Evolutionary conservation across 1,140 invertebrate genomes (phyloP).

Genomic region (Archivesica marissinica): DNA sequence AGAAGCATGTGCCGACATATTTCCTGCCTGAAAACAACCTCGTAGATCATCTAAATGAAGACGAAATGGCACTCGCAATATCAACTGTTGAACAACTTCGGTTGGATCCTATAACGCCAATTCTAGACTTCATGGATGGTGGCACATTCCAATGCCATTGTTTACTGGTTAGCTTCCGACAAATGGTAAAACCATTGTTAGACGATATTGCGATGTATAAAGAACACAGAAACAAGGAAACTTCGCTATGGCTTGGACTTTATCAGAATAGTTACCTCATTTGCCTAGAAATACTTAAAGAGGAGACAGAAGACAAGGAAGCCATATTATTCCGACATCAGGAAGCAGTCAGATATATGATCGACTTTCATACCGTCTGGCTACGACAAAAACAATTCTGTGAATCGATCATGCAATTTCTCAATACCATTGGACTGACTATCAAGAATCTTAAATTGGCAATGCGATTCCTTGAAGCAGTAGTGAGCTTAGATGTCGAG

Average conservation of each 20-base stretch:
- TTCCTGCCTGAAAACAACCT: conserved; percentile 36
- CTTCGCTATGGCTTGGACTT: not conserved
- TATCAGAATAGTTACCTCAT: not conserved
- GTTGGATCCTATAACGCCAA: conserved; percentile 23
- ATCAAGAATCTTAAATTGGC: not conserved
- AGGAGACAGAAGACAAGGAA: not conserved
- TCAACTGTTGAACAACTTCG: not conserved
- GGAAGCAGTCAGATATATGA: conserved; percentile 1
- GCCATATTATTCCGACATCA: not conserved
- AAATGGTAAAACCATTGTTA: conserved; percentile 13
- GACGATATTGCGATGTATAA: conserved; percentile 40
- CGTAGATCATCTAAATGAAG: conserved; percentile 40
- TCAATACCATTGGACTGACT: conserved; percentile 4
- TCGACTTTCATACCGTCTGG: not conserved
- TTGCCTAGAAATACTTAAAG: not conserved
- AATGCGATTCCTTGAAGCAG: conserved; percentile 1
- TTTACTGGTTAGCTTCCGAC: conserved; percentile 21
- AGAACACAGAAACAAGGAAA: conserved; percentile 18
- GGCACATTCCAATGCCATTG: conserved; percentile 30
- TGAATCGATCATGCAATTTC: not conserved
- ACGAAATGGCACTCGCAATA: conserved; percentile 23
- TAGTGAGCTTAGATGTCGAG: not conserved
- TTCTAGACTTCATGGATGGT: conserved; percentile 41
- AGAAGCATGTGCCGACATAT: conserved; percentile 24
- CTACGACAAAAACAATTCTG: not conserved